phyloP scores from a whole-genome alignment of 2,797 vertebrate species.

The Coranthus polyacanthus region DNA sequence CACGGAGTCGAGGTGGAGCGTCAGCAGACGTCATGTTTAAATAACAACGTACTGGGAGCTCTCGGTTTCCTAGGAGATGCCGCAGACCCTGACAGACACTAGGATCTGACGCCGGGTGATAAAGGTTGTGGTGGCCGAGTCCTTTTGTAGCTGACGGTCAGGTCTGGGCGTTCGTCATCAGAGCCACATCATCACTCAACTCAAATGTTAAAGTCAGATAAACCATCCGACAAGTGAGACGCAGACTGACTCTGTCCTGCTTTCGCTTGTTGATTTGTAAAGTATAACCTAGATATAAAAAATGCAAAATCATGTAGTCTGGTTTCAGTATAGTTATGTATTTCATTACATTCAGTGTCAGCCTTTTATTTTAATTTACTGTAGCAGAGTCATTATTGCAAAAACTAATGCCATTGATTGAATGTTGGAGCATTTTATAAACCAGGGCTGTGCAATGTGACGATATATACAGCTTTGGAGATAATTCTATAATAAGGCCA shows the following conservation, averaged over 20 bases:
- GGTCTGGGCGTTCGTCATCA: conserved; percentile 5
- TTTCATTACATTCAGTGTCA: no score
- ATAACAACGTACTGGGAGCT: conserved; percentile 49
- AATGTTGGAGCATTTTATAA: neutral
- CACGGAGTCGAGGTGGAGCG: conserved; percentile 8
- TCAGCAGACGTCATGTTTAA: conserved; percentile 40
- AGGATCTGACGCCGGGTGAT: conserved; percentile 37
- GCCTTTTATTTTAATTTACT: neutral
- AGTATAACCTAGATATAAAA: no score
- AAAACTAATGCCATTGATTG: neutral
- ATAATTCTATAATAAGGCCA: no score
- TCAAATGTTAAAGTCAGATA: neutral
- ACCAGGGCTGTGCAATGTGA: no score
- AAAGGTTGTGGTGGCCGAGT: conserved; percentile 16
- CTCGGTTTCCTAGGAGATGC: conserved; percentile 66
- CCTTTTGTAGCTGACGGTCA: conserved; percentile 12
- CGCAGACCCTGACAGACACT: conserved; percentile 45
- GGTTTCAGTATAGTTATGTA: no score
- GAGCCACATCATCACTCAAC: conserved; percentile 5
- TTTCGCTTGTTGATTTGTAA: no score
- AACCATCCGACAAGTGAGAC: no score
- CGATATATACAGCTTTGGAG: no score
- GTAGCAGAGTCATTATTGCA: neutral
- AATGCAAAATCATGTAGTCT: no score
- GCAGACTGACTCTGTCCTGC: no score